phyloP scores from a whole-genome alignment of 2,888 invertebrate genomes.

The Drosophila mercatorum region DNA sequence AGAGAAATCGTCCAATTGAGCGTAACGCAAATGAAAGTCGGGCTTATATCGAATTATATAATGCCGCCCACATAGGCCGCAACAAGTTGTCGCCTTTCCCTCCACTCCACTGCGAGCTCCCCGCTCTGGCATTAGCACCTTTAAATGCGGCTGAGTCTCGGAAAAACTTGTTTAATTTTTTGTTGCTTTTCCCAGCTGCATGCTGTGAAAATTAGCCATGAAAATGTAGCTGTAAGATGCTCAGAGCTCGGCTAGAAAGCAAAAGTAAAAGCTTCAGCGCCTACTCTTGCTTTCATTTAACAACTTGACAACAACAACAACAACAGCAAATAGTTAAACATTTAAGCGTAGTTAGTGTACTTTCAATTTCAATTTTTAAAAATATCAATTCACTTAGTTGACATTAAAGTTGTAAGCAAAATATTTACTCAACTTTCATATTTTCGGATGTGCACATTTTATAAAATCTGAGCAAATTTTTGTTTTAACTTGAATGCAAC shows the following conservation, averaged over 20 bases:
- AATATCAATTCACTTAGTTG: constrained; percentile 14
- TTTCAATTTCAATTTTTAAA: constrained; percentile 24
- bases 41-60: constrained; percentile 52
- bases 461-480: neutral
- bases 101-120: neutral
- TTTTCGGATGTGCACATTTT: neutral
- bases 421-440: constrained; percentile 19
- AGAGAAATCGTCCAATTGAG: constrained; percentile 57
- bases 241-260: constrained; percentile 38
- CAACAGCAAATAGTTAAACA: constrained; percentile 6
- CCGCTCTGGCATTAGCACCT: constrained; percentile 54
- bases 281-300: constrained; percentile 74
- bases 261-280: constrained; percentile 73
- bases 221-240: constrained; percentile 47
- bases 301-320: constrained; percentile 5
- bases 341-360: constrained; percentile 7
- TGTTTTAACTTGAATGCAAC: neutral
- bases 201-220: constrained; percentile 51
- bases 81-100: constrained; percentile 16
- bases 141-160: constrained; percentile 27
- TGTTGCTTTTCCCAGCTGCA: constrained; percentile 4
- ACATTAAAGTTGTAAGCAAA: neutral
- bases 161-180: constrained; percentile 61
- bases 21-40: constrained; percentile 59
- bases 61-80: constrained; percentile 55